Base-by-base conservation (phyloP, 2,113 vertebrate species). In the Ophthalmolycus amberensis region DNA sequence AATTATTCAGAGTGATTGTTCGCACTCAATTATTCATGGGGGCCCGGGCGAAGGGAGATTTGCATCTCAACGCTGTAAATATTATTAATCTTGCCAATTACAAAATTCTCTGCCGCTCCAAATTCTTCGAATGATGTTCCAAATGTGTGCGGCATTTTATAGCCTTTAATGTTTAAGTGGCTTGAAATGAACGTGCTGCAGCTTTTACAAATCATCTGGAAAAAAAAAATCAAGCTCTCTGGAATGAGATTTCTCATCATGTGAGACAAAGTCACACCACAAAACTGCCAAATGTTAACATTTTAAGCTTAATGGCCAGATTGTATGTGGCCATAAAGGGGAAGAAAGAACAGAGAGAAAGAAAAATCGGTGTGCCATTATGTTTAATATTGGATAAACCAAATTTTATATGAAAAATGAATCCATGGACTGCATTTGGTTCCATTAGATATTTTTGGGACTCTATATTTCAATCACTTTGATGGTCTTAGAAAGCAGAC, bases 1-100 rank as follows among this genome's bases (percentile, higher is more conserved):
- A 94, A 95, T 94, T 91, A 95, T 94, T 95, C 92, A 95, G 92
- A 93, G 89, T 95, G 93, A 95, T 94, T 95, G 93, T 94, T 95
- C 77, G 87, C 86, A 89, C 90, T 94, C 89, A 94, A 95, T 95
- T 94, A 95, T 95, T 95, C 90, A 93, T 94, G 92, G 90, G 67
- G 88, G 85, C 84, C 90, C 90, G 27, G 50, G 88, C 73, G 68
- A 90, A 92, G 91, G 84, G 89, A 93, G 93, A 94, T 95, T 94
- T 94, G 92, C 94, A 94, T 94, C 86, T 89, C 82, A 63, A 64
- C 63, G 91, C 89, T 95, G 94, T 94, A 95, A 95, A 95, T 95
- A 93, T 94, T 94, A 94, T 94, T 94, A 93, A 95, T 94, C 90
- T 94, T 91, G 92, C 93, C 94, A 95, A 94, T 95, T 94, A 95